Base-by-base conservation (phyloP, 2,113 vertebrate species). In the Aphyosemion australe region DNA sequence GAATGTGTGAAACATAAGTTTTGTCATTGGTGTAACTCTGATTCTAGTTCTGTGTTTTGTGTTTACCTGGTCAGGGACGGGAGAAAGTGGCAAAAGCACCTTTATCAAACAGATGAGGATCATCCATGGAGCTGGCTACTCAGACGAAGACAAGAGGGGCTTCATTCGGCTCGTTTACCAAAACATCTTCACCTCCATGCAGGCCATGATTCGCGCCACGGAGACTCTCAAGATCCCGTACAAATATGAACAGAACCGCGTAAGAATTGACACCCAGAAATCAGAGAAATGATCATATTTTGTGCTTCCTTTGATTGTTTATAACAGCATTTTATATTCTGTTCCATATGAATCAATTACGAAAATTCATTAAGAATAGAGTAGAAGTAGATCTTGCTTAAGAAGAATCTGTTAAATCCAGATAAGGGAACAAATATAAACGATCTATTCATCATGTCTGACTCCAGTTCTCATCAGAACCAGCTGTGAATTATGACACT, bases 51-150 rank as follows among this genome's bases (percentile, higher is more conserved):
- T 63, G 34, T 70, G 58, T 61, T 18, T 1, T 50, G 4, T 63
- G 11, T 46, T 37, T 37, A 8, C 53, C 4, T 54, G 8, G 2
- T 52, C 80, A 97, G 95, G 95, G 20, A 93, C 95, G 0, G 95
- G 95, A 3, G 95, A 97, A 90, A 96, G 95, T 2, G 95, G 95
- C 5, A 97, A 97, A 65, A 97, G 95, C 83, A 97, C 95, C 0
- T 97, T 96, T 82, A 96, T 97, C 87, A 97, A 97, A 70, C 95
- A 97, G 84, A 95, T 97, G 95, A 91, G 95, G n/a, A 96, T 96
- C 82, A 96, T 97, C 73, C 95, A 97, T 0, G 95, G 95, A 1
- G 82, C 92, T 0, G 95, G 95, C 15, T 97, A 94, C 88, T 94
- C 95, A 0, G 95, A 96, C 19, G 94, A 95, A 26, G 95, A 97